A percentile compares a stretch with the other conserved stretches of the same genome.
Evolutionary conservation across 2,113 vertebrate species (phyloP).

Genomic region (Ceyx cyanopectus): DNA sequence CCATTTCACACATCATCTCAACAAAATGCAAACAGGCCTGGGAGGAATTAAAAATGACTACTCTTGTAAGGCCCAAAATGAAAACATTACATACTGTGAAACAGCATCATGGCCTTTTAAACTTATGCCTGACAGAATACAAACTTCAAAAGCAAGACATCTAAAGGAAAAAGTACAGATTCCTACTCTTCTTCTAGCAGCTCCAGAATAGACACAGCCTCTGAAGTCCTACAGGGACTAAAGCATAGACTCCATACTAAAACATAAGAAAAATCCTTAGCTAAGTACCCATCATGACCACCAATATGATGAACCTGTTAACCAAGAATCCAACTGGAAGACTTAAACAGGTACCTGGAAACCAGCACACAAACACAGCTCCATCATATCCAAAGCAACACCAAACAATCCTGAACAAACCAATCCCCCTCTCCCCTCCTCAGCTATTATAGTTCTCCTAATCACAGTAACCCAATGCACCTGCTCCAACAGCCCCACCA

Average conservation of each 20-base stretch:
- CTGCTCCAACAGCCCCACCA: background rate
- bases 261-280: background rate
- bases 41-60: constrained; percentile 49
- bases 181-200: background rate
- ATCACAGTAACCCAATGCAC: background rate
- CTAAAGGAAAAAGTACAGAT: background rate
- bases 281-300: fast-evolving
- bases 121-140: constrained; percentile 15
- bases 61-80: background rate
- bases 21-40: background rate
- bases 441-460: background rate
- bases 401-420: fast-evolving
- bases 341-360: background rate
- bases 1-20: too few species aligned
- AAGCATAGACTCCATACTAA: fast-evolving
- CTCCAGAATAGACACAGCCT: background rate
- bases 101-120: constrained; percentile 16
- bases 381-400: fast-evolving
- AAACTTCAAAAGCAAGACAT: constrained; percentile 32
- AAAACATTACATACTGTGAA: constrained; percentile 39
- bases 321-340: fast-evolving
- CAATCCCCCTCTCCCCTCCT: fast-evolving
- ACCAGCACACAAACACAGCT: fast-evolving
- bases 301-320: fast-evolving
- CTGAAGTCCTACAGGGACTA: background rate